Conservation (phyloP, 64 coral and sea anemone species). For the Pocillopora verrucosa region DNA sequence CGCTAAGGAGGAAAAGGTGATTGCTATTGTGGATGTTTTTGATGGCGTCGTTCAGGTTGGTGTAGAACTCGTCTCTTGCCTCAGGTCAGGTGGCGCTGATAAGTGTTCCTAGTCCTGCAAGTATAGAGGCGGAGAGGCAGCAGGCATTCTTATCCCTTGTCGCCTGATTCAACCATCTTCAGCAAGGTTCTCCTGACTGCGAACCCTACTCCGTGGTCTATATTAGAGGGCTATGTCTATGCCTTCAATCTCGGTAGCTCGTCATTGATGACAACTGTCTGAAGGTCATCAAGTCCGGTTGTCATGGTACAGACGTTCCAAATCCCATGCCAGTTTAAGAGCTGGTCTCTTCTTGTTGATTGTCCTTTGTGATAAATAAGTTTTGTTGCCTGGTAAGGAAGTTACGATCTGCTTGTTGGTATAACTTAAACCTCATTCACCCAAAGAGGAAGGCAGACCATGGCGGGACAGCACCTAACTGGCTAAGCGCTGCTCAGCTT, state of each 20-base stretch:
- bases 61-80: too few species aligned
- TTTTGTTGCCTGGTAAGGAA: too few species aligned
- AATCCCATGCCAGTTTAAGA: not conserved
- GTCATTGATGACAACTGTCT: not conserved
- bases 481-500: constrained; percentile 63
- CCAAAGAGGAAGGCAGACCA: not conserved
- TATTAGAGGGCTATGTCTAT: not conserved
- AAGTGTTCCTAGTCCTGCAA: not conserved
- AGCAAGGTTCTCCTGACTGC: constrained; percentile 1
- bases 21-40: too few species aligned
- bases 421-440: too few species aligned
- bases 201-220: not conserved
- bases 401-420: too few species aligned
- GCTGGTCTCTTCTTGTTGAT: too few species aligned
- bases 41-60: too few species aligned
- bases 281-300: not conserved
- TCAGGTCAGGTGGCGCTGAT: too few species aligned
- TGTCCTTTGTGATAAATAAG: too few species aligned
- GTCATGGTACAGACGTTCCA: not conserved
- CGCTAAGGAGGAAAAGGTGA: too few species aligned
- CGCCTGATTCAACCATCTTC: not conserved
- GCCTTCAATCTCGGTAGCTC: not conserved
- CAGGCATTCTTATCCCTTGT: not conserved
- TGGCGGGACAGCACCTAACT: constrained; percentile 51
- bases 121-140: constrained; percentile 4